Evolutionary conservation across 35 echinoderm and acorn worm genomes (phyloP).

Genomic region (Anneissia japonica): DNA sequence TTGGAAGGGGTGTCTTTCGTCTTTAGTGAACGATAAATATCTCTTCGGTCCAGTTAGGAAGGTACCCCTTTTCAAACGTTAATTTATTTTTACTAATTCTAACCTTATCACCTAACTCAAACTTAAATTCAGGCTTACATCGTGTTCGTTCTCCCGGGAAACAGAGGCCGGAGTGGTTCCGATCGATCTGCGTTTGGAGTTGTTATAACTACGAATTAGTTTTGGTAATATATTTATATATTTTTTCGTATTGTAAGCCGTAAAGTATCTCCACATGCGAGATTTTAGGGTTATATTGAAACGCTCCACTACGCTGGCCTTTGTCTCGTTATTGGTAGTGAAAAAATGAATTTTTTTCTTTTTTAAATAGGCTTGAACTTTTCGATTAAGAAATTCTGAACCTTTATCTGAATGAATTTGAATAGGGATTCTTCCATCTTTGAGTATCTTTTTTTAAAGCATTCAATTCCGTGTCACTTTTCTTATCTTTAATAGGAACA

Average conservation of each 20-base stretch:
- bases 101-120: conserved; percentile 38
- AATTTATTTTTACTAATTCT: conserved; percentile 22
- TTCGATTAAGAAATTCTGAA: conserved; percentile 35
- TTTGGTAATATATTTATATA: too few species aligned
- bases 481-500: conserved; percentile 41
- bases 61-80: conserved; percentile 35
- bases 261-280: too few species aligned
- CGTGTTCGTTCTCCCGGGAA: too few species aligned
- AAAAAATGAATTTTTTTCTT: conserved; percentile 1
- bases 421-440: conserved; percentile 22
- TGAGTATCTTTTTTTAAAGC: conserved; percentile 45
- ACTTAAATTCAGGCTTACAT: too few species aligned
- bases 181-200: too few species aligned
- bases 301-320: too few species aligned
- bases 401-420: conserved; percentile 55
- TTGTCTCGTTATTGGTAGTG: neutral
- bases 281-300: too few species aligned
- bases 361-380: conserved; percentile 12
- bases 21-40: neutral
- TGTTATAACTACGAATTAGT: too few species aligned
- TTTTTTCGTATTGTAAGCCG: too few species aligned
- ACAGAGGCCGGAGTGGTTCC: too few species aligned
- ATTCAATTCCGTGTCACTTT: neutral
- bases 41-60: conserved; percentile 42
- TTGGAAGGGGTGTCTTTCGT: conserved; percentile 2